A percentile compares a stretch with the other conserved stretches of the same genome.
phyloP scores from a whole-genome alignment of 2,113 vertebrate genomes.

The Propithecus coquereli region DNA sequence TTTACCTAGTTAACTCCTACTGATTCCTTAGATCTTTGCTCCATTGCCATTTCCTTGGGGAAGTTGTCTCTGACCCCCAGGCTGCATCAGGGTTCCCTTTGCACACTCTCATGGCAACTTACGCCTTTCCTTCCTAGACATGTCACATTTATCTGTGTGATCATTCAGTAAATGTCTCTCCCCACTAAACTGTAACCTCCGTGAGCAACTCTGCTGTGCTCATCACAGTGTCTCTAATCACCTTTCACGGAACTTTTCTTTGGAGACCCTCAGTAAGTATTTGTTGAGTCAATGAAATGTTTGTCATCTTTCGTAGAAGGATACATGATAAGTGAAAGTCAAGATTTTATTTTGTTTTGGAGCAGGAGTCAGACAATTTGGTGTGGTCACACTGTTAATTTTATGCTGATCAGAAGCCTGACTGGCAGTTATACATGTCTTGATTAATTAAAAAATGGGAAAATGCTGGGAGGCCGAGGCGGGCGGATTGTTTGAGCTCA shows the following conservation, averaged over 20 bases:
- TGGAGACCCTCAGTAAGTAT: not conserved
- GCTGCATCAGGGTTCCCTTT: not conserved
- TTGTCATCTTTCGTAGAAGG: not conserved
- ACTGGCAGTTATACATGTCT: not conserved
- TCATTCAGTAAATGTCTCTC: not conserved
- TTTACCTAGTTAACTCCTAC: not conserved
- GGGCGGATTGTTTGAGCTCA: too few species aligned
- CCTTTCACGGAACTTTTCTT: not conserved
- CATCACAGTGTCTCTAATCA: not conserved
- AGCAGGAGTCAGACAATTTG: not conserved
- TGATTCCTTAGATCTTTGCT: not conserved
- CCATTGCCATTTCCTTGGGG: not conserved
- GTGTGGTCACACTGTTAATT: not conserved
- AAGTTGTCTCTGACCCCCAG: not conserved
- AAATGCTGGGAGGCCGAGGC: too few species aligned
- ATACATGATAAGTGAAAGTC: not conserved
- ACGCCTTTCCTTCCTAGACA: not conserved
- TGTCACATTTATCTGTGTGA: not conserved
- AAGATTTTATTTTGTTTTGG: not conserved
- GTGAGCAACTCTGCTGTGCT: not conserved
- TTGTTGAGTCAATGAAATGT: not conserved
- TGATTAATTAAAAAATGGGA: not conserved
- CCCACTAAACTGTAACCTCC: not conserved
- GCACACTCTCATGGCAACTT: not conserved
- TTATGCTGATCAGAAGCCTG: not conserved